Base-by-base conservation (phyloP, 2,888 invertebrate species). In the Cactoblastis cactorum region DNA sequence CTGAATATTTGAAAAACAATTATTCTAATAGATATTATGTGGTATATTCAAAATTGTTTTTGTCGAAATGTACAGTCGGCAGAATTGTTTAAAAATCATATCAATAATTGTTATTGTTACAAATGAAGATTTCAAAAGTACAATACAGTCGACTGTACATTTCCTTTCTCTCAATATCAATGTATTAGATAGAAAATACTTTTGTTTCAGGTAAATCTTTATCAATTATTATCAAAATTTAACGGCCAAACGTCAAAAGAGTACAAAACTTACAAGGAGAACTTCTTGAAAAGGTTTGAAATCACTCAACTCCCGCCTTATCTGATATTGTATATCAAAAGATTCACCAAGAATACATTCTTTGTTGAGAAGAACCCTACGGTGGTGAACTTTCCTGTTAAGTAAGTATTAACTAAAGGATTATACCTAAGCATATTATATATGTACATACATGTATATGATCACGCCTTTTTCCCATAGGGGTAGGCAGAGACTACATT, bases 301-400 rank as follows among this genome's bases (percentile, higher is more conserved):
- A 95, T 99, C 49, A 97, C 96, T 0, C 92, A 94, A 65, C 88
- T 99, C 56, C 98, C 98, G 4, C 97, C 97, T 0, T 99, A 97
- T 82, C 92, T 99, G 50, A 98, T 99, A 69, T 85, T 99, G 50
- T 98, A 98, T 69, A 97, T 99, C 58, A 98, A 99, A 87, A 91
- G 99, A 57, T 99, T 99, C 80, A 98, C 98, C 0, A 99, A 98
- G 84, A 99, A 99, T 77, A 98, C 98, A 4, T 99, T 99, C 87
- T 99, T 98, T 71, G 93, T 98, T 14, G 99, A 99, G 80, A 99
- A 99, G 85, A 99, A 99, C 90, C 98, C 98, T 0, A 99, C 99
- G 0, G 99, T 99, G 71, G 99, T 99, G 1, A 99, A 99, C 81
- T 99, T 99, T 79, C 99, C 99, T 2, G 97, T 99, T 54, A 98